Base-by-base conservation (phyloP, 2,113 vertebrate species). In the Nothobranchius kuhntae region DNA sequence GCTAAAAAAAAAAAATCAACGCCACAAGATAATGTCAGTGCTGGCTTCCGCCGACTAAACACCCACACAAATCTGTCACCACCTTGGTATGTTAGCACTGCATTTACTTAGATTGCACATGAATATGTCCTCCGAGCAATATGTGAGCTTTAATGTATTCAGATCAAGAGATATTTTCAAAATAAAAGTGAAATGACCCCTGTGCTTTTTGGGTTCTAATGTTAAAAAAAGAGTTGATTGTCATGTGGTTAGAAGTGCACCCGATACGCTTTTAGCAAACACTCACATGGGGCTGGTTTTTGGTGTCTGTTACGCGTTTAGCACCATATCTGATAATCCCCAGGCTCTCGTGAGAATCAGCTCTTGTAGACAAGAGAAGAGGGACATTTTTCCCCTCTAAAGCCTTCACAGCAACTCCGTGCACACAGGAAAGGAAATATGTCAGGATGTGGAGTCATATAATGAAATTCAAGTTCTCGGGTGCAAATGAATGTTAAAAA, bases 41-140 rank as follows among this genome's bases (percentile, higher is more conserved):
- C 65, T 74, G 78, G 70, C 80, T 80, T 74, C 24, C 26, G 71
- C 78, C 76, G 53, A 85, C 56, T 78, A 81, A 90, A 88, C 86
- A 81, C 80, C 80, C 71, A 88, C 86, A 61, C 79, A 87, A 77
- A 78, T 84, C 74, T 83, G 78, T 89, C 76, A 61, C 71, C 55
- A 65, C 65, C 67, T 74, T 72, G 70, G 65, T 72, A 45, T 78
- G 68, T 71, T 17, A 60, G 26, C 45, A 42, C 53, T 52, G 7
- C 0, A 3, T 58, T 73, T 68, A 61, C 52, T 71, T 46, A 74
- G n/a, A 77, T 73, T 70, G 24, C 47, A 54, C 69, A 30, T 24
- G 48, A 12, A 48, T 15, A 61, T 17, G 40, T 21, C 17, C 3
- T 46, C 2, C 48, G 17, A 21, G 8, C 6, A 15, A 15, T 46